A percentile compares a stretch with the other conserved stretches of the same genome.
These are phyloP conservation scores for Crossocerus cetratus DNA, from an alignment of 2,888 invertebrate species.

Conservation along the genomic window DNA sequence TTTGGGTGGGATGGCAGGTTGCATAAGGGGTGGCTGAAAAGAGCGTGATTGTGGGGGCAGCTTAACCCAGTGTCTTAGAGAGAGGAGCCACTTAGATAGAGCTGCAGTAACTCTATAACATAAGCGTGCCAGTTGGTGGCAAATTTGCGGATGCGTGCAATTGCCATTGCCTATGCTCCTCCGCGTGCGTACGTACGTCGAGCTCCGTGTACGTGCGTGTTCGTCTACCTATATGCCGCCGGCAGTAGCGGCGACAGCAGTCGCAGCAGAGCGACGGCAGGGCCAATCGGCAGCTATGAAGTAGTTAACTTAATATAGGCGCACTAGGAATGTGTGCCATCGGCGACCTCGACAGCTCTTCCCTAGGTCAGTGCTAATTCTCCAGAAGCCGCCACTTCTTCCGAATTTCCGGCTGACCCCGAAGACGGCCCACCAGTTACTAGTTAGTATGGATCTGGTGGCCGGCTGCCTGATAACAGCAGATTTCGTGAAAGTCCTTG, in stretches of 20 bases:
- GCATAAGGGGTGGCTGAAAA: not conserved
- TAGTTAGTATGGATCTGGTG: too few species aligned
- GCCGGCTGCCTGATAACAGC: too few species aligned
- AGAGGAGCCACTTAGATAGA: slow-evolving; percentile 57
- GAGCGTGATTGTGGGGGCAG: slow-evolving; percentile 37
- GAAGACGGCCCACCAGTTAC: slow-evolving; percentile 25
- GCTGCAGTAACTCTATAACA: slow-evolving; percentile 69
- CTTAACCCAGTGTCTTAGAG: slow-evolving; percentile 59
- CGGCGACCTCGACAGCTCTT: slow-evolving; percentile 71
- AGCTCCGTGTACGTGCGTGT: slow-evolving; percentile 13
- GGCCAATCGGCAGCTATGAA: slow-evolving; percentile 71
- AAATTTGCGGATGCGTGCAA: slow-evolving; percentile 77
- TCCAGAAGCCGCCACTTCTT: slow-evolving; percentile 51
- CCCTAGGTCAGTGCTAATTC: slow-evolving; percentile 75
- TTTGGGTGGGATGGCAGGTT: too few species aligned
- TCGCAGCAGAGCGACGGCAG: slow-evolving; percentile 33
- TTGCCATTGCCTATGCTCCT: slow-evolving; percentile 69
- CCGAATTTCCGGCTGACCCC: slow-evolving; percentile 59
- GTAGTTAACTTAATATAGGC: slow-evolving; percentile 72
- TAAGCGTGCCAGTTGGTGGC: slow-evolving; percentile 74
- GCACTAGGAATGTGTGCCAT: slow-evolving; percentile 70
- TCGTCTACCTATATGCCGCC: slow-evolving; percentile 52
- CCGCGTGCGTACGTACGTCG: slow-evolving; percentile 41
- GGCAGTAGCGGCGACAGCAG: too few species aligned
- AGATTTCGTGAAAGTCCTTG: too few species aligned